Base-by-base conservation (phyloP, 2,888 invertebrate species). In the Sphecodes monilicornis region DNA sequence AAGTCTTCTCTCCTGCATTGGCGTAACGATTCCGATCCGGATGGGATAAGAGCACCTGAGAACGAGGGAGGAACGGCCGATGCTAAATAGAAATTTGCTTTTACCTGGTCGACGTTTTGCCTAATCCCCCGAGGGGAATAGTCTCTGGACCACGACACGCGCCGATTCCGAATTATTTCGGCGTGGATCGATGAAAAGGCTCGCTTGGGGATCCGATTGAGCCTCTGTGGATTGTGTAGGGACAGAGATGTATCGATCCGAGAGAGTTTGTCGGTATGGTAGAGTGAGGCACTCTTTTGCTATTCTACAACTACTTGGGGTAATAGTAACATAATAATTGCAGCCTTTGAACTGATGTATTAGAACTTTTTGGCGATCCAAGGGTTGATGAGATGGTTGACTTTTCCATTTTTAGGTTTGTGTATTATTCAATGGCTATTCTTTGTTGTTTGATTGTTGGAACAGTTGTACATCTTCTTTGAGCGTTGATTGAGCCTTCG, bases 21-120 rank as follows among this genome's bases (percentile, higher is more conserved):
- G 78, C 69, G 68, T 69, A 74, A 82, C 70, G 80, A 88, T 89
- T 87, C 82, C 74, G 80, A 82, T 79, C 68, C 36, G 71, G 70
- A 39, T n/a, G 77, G 60, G 85, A 86, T 86, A 85, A 86, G 50
- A n/a, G 36, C 54, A 43, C 43, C 57, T 54, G 54, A 22, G 73
- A 60, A 41, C 39, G 26, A 57, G 57, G 41, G 57, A 60, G 57
- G 73, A 74, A 74, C 41, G 57, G 41, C 36, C 66, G 66, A 10
- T 29, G 36, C 36, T 36, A 68, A 68, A 68, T 36, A 68, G 36
- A 68, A 68, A 68, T 68, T 10, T 39, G 54, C n/a, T 54, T n/a
- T n/a, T n/a, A 54, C 60, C 26, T 26, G 26, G 60, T 1, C 60
- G 29, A 26, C 29, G 29, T 29, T 60, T 29, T 6, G 29, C 16